A percentile compares a stretch with the other conserved stretches of the same genome.
These are phyloP conservation scores for Charaxes varanes DNA, from an alignment of 1,140 invertebrate species.

Conservation along the genomic window DNA sequence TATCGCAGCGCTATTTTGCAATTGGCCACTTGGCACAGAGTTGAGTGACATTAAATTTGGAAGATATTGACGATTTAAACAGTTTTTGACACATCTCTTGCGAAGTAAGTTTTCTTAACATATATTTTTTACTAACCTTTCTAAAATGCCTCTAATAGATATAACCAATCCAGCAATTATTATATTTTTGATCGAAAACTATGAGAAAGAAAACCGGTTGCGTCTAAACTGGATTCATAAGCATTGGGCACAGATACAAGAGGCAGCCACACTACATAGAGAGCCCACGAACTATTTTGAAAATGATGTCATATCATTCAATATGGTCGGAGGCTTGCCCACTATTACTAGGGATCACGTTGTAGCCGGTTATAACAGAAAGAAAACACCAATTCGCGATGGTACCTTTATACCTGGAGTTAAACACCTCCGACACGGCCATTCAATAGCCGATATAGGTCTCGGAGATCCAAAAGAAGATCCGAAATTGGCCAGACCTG, in stretches of 20 bases:
- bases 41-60: slow-evolving; percentile 22
- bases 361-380: slow-evolving; percentile 29
- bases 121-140: slow-evolving; percentile 6
- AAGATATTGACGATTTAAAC: slow-evolving; percentile 17
- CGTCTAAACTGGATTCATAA: slow-evolving; percentile 49
- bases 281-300: slow-evolving; percentile 44
- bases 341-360: slow-evolving; percentile 38
- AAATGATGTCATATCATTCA: slow-evolving; percentile 37
- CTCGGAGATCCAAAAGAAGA: slow-evolving; percentile 42
- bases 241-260: slow-evolving; percentile 32
- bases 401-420: slow-evolving; percentile 32
- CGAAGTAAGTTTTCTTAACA: slow-evolving; percentile 16
- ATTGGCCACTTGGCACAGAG: slow-evolving; percentile 23
- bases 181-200: slow-evolving; percentile 47
- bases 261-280: slow-evolving; percentile 40
- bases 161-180: slow-evolving; percentile 45
- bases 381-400: slow-evolving; percentile 32
- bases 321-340: slow-evolving; percentile 36
- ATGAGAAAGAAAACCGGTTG: slow-evolving; percentile 50
- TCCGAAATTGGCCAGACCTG: slow-evolving; percentile 29
- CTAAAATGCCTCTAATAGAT: slow-evolving; percentile 41
- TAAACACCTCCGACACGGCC: slow-evolving; percentile 30
- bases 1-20: slow-evolving; percentile 26
- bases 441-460: slow-evolving; percentile 40
- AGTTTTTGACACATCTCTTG: slow-evolving; percentile 15